These are phyloP conservation scores for Parnassius smintheus DNA, from an alignment of 2,888 invertebrate genomes.

Conservation along the genomic window DNA sequence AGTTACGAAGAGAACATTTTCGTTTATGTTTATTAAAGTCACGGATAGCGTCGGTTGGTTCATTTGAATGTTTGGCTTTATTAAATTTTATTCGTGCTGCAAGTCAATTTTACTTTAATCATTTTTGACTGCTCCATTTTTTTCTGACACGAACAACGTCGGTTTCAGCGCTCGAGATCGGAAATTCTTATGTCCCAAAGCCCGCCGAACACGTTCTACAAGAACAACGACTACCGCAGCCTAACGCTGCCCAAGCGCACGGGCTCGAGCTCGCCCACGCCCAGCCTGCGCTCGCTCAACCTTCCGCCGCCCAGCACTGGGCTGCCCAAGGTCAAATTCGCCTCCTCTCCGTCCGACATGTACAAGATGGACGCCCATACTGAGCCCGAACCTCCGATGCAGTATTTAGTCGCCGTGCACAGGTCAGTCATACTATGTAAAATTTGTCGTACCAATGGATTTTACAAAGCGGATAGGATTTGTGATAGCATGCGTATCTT, in stretches of 20 bases:
- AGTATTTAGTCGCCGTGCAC: constrained; percentile 90
- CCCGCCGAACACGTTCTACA: constrained; percentile 51
- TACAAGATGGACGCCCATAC: constrained; percentile 41
- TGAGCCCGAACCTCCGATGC: constrained; percentile 44
- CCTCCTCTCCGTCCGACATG: constrained; percentile 58
- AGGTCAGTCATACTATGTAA: constrained; percentile 43
- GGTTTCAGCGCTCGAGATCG: constrained; percentile 70
- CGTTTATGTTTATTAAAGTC: no score
- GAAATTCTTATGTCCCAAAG: constrained; percentile 69
- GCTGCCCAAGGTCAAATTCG: constrained; percentile 47
- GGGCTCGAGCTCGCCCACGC: constrained; percentile 48
- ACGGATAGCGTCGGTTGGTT: no score
- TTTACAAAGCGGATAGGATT: no score
- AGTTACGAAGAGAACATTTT: no score
- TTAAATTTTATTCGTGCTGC: no score
- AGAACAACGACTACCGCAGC: constrained; percentile 41
- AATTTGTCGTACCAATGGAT: no score
- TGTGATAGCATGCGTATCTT: no score
- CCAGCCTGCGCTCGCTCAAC: constrained; percentile 50
- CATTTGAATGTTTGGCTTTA: no score
- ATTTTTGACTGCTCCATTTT: background rate
- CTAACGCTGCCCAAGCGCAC: constrained; percentile 23
- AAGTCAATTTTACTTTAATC: no score
- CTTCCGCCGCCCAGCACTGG: constrained; percentile 45
- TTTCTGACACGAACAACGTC: constrained; percentile 19